These are phyloP conservation scores for Ophioderma brevispina DNA, from an alignment of 35 echinoderm and acorn worm species.

Conservation along the genomic window DNA sequence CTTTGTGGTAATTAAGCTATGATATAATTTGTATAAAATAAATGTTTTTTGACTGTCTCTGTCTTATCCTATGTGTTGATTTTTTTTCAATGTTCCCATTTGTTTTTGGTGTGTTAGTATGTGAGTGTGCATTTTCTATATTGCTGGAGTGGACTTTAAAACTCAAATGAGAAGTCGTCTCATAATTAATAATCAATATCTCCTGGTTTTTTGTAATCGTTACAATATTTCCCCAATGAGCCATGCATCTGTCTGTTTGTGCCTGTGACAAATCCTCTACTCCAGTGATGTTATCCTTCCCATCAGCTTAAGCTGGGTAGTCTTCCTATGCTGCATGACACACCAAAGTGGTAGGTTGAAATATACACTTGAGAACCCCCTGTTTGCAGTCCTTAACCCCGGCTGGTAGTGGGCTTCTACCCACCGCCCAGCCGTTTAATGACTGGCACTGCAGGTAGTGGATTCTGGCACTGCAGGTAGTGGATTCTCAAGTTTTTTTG, in stretches of 20 bases:
- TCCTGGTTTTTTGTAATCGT: too few species aligned
- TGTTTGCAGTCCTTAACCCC: neutral
- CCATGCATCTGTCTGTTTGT: slow-evolving; percentile 4
- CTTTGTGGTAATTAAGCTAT: neutral
- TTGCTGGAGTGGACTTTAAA: neutral
- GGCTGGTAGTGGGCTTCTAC: neutral
- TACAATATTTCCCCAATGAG: neutral
- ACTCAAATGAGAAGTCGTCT: neutral
- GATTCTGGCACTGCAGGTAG: neutral
- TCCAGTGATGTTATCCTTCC: neutral
- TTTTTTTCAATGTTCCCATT: neutral
- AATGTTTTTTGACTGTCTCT: neutral
- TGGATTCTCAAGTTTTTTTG: neutral
- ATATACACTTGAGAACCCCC: neutral
- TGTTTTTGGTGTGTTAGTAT: neutral
- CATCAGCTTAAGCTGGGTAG: neutral
- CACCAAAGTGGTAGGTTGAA: neutral
- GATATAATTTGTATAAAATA: neutral
- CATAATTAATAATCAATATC: too few species aligned
- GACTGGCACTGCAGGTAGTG: neutral
- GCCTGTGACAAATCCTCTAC: neutral
- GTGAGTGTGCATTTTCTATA: neutral
- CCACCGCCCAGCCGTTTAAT: neutral
- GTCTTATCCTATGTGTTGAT: neutral
- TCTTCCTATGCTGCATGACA: neutral